These are phyloP conservation scores for Leptopilina clavipes DNA, from an alignment of 1,140 invertebrate species.

Conservation along the genomic window DNA sequence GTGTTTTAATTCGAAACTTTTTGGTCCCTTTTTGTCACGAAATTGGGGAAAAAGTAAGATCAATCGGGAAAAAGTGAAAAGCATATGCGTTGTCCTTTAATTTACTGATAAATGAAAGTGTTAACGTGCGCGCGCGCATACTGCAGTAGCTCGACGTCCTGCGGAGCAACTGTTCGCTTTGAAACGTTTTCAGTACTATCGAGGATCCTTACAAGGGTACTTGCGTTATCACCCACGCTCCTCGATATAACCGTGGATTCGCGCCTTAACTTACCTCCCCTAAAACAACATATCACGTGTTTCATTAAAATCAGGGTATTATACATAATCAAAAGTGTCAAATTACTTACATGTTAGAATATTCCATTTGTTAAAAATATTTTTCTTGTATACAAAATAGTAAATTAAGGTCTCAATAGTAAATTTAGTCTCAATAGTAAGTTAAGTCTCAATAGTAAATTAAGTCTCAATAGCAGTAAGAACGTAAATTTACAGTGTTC, in stretches of 20 bases:
- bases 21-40: background rate
- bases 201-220: constrained; percentile 62
- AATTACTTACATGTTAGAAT: too few relatives aligned
- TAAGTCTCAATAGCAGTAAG: too few relatives aligned
- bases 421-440: too few relatives aligned
- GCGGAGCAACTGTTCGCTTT: constrained; percentile 54
- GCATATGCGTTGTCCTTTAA: background rate
- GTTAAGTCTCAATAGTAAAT: too few relatives aligned
- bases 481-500: too few relatives aligned
- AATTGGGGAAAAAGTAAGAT: background rate
- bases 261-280: constrained; percentile 27
- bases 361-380: too few relatives aligned
- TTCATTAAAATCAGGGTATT: background rate
- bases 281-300: constrained; percentile 4
- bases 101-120: constrained; percentile 14
- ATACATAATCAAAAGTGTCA: background rate
- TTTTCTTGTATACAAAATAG: too few relatives aligned
- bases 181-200: constrained; percentile 64
- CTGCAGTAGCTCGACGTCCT: constrained; percentile 52
- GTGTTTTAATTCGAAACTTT: too few relatives aligned
- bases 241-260: constrained; percentile 35
- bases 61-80: background rate
- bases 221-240: constrained; percentile 47
- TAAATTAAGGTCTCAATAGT: too few relatives aligned
- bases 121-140: constrained; percentile 54